A percentile compares a stretch with the other conserved stretches of the same genome.
Evolutionary conservation across 2,888 invertebrate genomes (phyloP).

Genomic region (Tridacna crocea): DNA sequence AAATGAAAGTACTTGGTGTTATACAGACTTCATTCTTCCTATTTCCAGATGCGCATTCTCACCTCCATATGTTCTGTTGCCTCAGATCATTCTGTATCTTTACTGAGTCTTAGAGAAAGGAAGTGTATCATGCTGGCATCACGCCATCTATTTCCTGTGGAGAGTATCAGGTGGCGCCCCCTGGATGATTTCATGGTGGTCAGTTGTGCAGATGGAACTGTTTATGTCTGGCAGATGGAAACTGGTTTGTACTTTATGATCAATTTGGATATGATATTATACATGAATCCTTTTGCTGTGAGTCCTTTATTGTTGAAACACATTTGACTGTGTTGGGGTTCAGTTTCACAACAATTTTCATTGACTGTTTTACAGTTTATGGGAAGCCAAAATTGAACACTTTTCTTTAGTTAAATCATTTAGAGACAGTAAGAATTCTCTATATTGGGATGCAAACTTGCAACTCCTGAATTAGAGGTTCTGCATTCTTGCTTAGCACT

Average conservation of each 20-base stretch:
- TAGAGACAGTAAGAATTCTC: too few species aligned
- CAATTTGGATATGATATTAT: neutral
- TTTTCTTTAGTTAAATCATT: too few species aligned
- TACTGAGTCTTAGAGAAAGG: conserved; percentile 95
- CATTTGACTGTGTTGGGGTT: too few species aligned
- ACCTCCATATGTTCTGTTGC: conserved; percentile 98
- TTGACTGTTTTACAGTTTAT: too few species aligned
- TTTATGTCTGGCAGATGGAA: conserved; percentile 99
- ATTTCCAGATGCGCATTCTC: conserved; percentile 91
- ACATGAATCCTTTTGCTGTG: too few species aligned
- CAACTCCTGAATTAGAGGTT: too few species aligned
- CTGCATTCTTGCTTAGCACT: too few species aligned
- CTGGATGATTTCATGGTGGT: conserved; percentile 99
- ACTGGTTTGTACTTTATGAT: conserved; percentile 86
- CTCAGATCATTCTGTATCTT: conserved; percentile 98
- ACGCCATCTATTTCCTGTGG: conserved; percentile 97
- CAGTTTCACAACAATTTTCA: too few species aligned
- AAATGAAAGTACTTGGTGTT: too few species aligned
- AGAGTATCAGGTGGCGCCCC: conserved; percentile 97
- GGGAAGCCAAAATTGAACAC: too few species aligned
- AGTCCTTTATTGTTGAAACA: too few species aligned
- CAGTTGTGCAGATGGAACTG: conserved; percentile 98
- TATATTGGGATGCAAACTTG: too few species aligned
- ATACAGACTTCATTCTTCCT: neutral
- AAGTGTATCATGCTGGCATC: conserved; percentile 97